phyloP scores from a whole-genome alignment of 2,113 vertebrate species.

The Mormyrus iriodes region DNA sequence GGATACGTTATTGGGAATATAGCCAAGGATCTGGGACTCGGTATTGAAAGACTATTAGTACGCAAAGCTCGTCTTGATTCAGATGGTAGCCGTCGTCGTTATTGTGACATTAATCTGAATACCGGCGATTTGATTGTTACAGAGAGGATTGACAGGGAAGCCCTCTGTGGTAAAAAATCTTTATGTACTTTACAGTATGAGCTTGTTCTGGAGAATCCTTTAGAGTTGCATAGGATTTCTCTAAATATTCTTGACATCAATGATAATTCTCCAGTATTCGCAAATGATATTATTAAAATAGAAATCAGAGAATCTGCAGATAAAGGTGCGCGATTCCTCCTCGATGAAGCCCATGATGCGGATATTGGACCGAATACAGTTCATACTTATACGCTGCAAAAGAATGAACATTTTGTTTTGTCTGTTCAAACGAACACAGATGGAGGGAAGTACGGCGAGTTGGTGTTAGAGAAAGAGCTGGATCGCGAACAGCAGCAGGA shows the following conservation, averaged over 20 bases:
- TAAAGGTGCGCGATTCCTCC: neutral
- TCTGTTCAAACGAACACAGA: neutral
- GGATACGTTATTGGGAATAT: neutral
- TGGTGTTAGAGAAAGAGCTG: neutral
- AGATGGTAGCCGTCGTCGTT: neutral
- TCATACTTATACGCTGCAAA: neutral
- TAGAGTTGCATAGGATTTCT: neutral
- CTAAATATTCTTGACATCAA: neutral
- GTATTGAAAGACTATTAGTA: neutral
- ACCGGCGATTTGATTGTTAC: neutral
- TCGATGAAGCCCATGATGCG: neutral
- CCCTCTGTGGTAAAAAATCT: neutral
- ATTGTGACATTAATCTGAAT: neutral
- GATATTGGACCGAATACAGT: neutral
- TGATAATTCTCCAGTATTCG: neutral
- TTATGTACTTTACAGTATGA: neutral
- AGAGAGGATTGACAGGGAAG: neutral
- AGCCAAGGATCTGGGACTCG: neutral
- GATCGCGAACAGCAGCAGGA: neutral
- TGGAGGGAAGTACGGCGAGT: neutral
- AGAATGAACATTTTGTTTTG: neutral
- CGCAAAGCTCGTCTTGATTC: neutral
- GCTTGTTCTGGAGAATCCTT: neutral
- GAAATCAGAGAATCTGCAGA: neutral
- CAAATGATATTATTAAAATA: neutral